phyloP scores from a whole-genome alignment of 1,140 invertebrate species.

The Ostrea edulis region DNA sequence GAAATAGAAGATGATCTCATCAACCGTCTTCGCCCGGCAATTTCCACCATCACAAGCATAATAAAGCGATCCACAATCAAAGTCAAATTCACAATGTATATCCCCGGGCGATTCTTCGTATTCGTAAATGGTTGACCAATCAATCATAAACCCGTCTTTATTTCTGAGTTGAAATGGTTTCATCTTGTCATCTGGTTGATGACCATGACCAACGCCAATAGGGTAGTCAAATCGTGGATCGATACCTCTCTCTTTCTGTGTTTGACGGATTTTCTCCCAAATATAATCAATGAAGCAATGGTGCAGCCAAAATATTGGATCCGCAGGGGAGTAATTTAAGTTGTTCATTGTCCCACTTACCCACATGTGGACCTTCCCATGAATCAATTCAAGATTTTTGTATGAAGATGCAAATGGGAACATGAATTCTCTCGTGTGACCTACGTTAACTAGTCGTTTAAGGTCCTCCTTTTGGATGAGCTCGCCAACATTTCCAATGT shows the following conservation, averaged over 20 bases:
- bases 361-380: slow-evolving; percentile 63
- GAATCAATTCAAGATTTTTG: slow-evolving; percentile 57
- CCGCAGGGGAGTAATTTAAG: slow-evolving; percentile 53
- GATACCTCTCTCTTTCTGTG: slow-evolving; percentile 52
- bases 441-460: not conserved
- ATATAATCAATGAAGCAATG: slow-evolving; percentile 65
- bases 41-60: not conserved
- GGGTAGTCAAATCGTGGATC: slow-evolving; percentile 62
- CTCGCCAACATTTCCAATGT: slow-evolving; percentile 43
- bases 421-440: slow-evolving; percentile 3
- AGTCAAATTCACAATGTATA: not conserved
- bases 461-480: not conserved
- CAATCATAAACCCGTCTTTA: slow-evolving; percentile 14
- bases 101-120: slow-evolving; percentile 6
- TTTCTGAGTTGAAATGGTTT: slow-evolving; percentile 20
- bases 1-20: not conserved
- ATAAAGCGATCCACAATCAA: not conserved
- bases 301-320: slow-evolving; percentile 62
- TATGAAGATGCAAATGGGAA: slow-evolving; percentile 48
- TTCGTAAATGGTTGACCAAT: not conserved
- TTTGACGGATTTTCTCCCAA: slow-evolving; percentile 61
- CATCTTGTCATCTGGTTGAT: not conserved
- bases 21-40: not conserved
- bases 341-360: slow-evolving; percentile 61
- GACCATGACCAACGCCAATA: slow-evolving; percentile 42